phyloP scores from a whole-genome alignment of 2,113 vertebrate species.

The Cephalopholis sonnerati region DNA sequence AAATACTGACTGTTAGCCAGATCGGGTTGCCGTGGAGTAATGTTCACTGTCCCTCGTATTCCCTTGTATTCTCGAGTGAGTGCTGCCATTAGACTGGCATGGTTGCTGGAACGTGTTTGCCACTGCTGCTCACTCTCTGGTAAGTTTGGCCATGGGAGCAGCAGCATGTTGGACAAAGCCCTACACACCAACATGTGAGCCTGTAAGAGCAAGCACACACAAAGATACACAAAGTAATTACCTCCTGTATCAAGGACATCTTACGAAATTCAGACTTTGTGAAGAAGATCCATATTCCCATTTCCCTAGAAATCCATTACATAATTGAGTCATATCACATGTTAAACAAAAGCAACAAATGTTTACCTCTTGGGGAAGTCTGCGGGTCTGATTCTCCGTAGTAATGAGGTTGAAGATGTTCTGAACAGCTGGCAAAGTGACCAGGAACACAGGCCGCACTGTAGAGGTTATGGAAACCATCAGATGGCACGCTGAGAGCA shows the following conservation, averaged over 20 bases:
- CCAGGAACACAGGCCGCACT: slow-evolving; percentile 94
- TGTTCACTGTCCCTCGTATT: slow-evolving; percentile 86
- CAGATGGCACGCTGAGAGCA: slow-evolving; percentile 94
- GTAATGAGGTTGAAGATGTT: slow-evolving; percentile 96
- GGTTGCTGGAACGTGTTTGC: slow-evolving; percentile 93
- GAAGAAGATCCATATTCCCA: background rate
- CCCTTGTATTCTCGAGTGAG: slow-evolving; percentile 92
- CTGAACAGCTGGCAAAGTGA: slow-evolving; percentile 93
- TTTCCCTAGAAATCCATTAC: no score
- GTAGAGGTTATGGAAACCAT: slow-evolving; percentile 95
- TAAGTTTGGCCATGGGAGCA: slow-evolving; percentile 95
- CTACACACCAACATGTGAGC: slow-evolving; percentile 95
- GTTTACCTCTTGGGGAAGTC: slow-evolving; percentile 92
- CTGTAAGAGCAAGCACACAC: slow-evolving; percentile 72
- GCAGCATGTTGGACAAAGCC: slow-evolving; percentile 93
- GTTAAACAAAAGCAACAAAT: background rate
- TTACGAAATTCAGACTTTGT: background rate
- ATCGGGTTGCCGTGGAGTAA: slow-evolving; percentile 87
- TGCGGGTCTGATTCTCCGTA: slow-evolving; percentile 89
- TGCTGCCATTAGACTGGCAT: slow-evolving; percentile 90
- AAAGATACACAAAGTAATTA: background rate
- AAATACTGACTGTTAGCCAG: slow-evolving; percentile 89
- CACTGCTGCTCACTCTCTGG: slow-evolving; percentile 96
- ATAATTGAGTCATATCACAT: background rate
- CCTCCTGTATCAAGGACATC: background rate